Evolutionary conservation across 2,888 invertebrate genomes (phyloP).

Genomic region (Netelia virgata): DNA sequence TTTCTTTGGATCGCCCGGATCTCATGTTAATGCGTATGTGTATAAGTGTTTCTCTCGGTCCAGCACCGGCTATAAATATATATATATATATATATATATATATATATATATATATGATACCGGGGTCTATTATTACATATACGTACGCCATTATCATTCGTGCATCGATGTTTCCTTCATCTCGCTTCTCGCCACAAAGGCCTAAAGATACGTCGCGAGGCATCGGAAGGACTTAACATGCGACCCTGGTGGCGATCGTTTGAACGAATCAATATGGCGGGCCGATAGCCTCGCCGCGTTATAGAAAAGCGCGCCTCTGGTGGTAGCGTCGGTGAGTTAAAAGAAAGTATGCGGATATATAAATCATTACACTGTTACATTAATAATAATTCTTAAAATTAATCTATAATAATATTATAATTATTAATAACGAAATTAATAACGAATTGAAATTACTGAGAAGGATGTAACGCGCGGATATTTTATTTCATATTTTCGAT

Average conservation of each 20-base stretch:
- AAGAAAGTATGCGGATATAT: not conserved
- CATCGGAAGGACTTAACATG: not conserved
- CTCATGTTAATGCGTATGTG: slow-evolving; percentile 69
- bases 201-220: slow-evolving; percentile 15
- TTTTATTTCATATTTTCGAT: too few relatives aligned
- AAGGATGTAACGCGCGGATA: too few relatives aligned
- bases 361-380: not conserved
- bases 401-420: not conserved
- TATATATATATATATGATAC: not conserved
- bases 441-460: not conserved
- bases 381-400: not conserved
- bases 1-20: slow-evolving; percentile 81
- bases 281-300: not conserved
- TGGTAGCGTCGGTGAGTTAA: not conserved
- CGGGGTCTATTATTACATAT: too few relatives aligned
- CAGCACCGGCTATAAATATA: not conserved
- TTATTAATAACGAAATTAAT: not conserved
- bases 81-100: not conserved
- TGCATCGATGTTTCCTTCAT: slow-evolving; percentile 18
- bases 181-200: not conserved
- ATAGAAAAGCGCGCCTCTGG: not conserved
- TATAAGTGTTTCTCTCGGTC: slow-evolving; percentile 8
- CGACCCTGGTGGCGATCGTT: not conserved
- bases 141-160: not conserved
- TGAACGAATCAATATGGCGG: not conserved